Evolutionary conservation across 2,113 vertebrate species (phyloP).

Genomic region (Mesembrinibis cayennensis): DNA sequence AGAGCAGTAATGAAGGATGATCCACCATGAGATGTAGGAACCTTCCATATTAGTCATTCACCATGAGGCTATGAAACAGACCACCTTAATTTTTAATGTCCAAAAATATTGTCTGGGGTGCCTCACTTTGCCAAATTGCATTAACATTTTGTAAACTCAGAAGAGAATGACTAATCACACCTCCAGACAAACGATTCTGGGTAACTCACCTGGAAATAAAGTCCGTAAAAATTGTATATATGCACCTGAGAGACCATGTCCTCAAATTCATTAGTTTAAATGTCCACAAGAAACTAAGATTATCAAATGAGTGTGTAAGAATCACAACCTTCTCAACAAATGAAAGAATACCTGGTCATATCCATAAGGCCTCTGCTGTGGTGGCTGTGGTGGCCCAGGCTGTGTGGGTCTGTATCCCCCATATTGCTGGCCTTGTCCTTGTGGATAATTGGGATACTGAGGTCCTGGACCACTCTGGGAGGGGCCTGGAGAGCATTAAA

Average conservation of each 20-base stretch:
- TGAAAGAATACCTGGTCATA: conserved; percentile 91
- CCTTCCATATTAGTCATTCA: neutral
- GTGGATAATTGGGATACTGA: conserved; percentile 96
- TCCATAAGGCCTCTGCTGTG: conserved; percentile 96
- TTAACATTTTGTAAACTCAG: neutral
- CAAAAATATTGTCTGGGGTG: neutral
- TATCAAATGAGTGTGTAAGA: neutral
- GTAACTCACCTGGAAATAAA: neutral
- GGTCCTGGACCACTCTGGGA: conserved; percentile 88
- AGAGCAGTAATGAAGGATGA: neutral
- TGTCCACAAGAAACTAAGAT: neutral
- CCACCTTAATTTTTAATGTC: neutral
- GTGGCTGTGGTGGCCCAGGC: conserved; percentile 92
- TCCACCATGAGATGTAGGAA: neutral
- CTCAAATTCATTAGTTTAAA: neutral
- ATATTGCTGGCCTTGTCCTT: conserved; percentile 97
- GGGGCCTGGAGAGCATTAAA: conserved; percentile 77
- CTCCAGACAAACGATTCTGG: neutral
- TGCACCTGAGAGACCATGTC: neutral
- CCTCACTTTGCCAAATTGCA: neutral
- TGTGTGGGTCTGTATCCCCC: conserved; percentile 92
- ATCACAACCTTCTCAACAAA: neutral
- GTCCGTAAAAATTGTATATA: neutral
- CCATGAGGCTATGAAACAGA: neutral
- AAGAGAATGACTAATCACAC: neutral